phyloP scores from a whole-genome alignment of 2,888 invertebrate species.

The Marronus borbonicus region DNA sequence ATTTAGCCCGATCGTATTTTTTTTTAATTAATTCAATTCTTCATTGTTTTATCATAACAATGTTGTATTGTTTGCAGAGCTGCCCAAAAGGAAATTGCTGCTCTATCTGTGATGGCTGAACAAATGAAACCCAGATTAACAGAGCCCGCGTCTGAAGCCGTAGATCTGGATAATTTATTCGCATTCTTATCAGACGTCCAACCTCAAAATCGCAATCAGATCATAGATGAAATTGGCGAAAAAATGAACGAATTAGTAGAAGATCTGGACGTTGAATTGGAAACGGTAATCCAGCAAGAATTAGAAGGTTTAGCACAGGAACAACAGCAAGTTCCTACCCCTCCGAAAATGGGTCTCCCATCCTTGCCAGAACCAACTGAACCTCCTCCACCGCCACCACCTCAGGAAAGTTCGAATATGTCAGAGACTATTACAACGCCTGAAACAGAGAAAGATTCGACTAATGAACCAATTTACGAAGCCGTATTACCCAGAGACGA shows the following conservation, averaged over 20 bases:
- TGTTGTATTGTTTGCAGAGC: conserved; percentile 71
- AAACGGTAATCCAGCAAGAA: conserved; percentile 78
- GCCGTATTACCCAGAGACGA: conserved; percentile 84
- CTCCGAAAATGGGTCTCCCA: conserved; percentile 74
- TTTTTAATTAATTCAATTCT: too few species aligned
- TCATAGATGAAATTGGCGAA: conserved; percentile 88
- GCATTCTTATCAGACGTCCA: conserved; percentile 89
- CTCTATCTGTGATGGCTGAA: conserved; percentile 82
- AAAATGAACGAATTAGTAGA: conserved; percentile 88
- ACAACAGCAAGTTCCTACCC: conserved; percentile 63
- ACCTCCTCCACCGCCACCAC: conserved; percentile 71
- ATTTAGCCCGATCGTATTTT: too few species aligned
- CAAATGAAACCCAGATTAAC: conserved; percentile 78
- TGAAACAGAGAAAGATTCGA: conserved; percentile 56
- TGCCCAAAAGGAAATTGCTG: conserved; percentile 80
- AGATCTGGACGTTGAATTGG: conserved; percentile 85
- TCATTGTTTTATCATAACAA: too few species aligned
- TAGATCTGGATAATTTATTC: conserved; percentile 91
- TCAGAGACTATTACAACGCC: conserved; percentile 57
- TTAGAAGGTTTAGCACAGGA: conserved; percentile 72
- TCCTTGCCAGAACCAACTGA: conserved; percentile 83
- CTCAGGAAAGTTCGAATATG: conserved; percentile 54
- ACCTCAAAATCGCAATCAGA: conserved; percentile 70
- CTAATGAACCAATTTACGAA: conserved; percentile 87
- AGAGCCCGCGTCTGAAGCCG: conserved; percentile 76